Evolutionary conservation across 2,113 vertebrate species (phyloP), one percentile per base, ranked within the genome.

Genomic region (Alosa alosa): DNA sequence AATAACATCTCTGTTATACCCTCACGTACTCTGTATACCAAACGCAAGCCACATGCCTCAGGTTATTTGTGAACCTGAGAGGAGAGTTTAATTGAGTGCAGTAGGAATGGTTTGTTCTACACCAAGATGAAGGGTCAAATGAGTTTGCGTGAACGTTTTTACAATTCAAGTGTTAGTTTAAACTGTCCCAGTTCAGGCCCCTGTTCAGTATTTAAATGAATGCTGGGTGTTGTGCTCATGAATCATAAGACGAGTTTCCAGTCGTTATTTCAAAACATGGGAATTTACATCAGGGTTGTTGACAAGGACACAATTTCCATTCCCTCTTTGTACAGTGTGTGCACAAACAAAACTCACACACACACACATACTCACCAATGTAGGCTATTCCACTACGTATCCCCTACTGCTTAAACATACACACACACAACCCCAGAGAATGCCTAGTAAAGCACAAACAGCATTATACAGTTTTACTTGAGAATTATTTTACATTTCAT

Each of bases 191-290:
- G 36, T 39, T 36, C 72, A 78, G 72, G 36, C 36, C 36, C 72
- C 72, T 78, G 72, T 78, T 78, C 25, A 78, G 36, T 15, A 78
- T 78, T 78, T 81, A 87, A 81, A 39, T 82, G 81, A 85, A 88
- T 85, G 81, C 87, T 87, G 83, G 86, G 87, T 86, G 87, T 88
- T 86, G 87, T 88, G 82, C 87, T 88, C 84, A 89, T 88, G 87
- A 89, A 88, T 88, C 82, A 89, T 87, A 75, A 86, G 87, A 55
- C 52, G 25, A 84, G 82, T 87, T 88, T 90, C 86, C 86, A 84
- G 81, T 86, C 83, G 82, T 87, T 87, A 90, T 88, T 89, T 86
- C 82, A 47, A 84, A 78, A 78, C 36, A 78, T 39, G 36, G 72
- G 36, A 17, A 78, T 78, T 78, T 78, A 78, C 72, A 78, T 78